Evolutionary conservation across 2,888 invertebrate genomes (phyloP).

Genomic region (Megastigmus dorsalis): DNA sequence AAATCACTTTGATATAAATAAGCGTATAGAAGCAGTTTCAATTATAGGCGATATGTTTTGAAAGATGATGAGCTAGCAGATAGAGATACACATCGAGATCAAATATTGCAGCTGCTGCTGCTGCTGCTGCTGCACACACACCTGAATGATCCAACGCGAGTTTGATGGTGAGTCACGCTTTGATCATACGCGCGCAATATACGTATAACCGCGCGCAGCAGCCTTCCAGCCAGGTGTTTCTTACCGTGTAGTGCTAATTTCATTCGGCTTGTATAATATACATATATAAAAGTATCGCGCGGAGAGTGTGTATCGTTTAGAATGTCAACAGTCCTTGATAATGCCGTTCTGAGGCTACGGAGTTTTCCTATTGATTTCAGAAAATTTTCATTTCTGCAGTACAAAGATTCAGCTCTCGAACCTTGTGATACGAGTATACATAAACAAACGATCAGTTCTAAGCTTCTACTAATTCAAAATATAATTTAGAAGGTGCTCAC

Average conservation of each 20-base stretch:
- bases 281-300: too few relatives aligned
- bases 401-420: too few relatives aligned
- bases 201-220: too few relatives aligned
- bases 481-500: too few relatives aligned
- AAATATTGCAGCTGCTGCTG: constrained; percentile 24
- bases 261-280: constrained; percentile 5
- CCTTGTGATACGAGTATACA: too few relatives aligned
- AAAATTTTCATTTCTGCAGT: too few relatives aligned
- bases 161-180: constrained; percentile 18
- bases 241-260: constrained; percentile 28
- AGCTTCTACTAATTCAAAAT: too few relatives aligned
- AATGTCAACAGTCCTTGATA: constrained; percentile 41
- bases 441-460: too few relatives aligned
- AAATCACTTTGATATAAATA: too few relatives aligned
- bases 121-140: not conserved
- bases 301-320: constrained; percentile 19
- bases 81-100: not conserved
- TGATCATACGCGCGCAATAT: not conserved
- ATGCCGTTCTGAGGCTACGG: not conserved
- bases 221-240: constrained; percentile 42
- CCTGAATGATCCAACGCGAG: not conserved
- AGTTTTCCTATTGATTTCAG: too few relatives aligned
- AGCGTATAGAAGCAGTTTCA: too few relatives aligned
- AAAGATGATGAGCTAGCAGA: not conserved
- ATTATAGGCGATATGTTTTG: constrained; percentile 7